These are phyloP conservation scores for Achroia grisella DNA, from an alignment of 1,140 invertebrate genomes.

Conservation along the genomic window DNA sequence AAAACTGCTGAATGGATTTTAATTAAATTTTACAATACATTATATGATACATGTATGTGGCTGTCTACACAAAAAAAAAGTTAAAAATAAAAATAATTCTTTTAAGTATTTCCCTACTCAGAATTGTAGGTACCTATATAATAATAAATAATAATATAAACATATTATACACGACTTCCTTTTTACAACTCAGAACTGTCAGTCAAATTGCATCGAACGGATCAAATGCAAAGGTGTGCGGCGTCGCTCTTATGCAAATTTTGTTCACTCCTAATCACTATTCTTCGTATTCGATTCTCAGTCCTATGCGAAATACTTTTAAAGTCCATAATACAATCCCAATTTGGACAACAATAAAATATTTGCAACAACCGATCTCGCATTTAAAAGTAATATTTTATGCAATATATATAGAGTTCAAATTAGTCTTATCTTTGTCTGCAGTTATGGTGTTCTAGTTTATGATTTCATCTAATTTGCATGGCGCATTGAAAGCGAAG, in stretches of 20 bases:
- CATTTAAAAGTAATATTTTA: conserved; percentile 27
- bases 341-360: conserved; percentile 38
- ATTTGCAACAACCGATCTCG: conserved; percentile 36
- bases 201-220: conserved; percentile 67
- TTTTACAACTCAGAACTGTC: conserved; percentile 55
- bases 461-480: conserved; percentile 55
- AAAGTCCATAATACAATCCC: conserved; percentile 16
- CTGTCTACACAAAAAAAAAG: no score
- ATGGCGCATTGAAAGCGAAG: conserved; percentile 61
- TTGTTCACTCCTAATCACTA: conserved; percentile 17
- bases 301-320: conserved; percentile 10
- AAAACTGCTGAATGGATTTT: no score
- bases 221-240: conserved; percentile 63
- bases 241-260: conserved; percentile 64
- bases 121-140: not conserved
- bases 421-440: conserved; percentile 5
- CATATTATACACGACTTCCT: not conserved
- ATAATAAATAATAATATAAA: not conserved
- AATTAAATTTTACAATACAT: no score
- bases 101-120: not conserved
- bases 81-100: no score
- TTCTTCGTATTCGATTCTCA: conserved; percentile 18
- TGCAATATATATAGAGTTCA: conserved; percentile 21
- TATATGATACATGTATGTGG: no score
- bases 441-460: not conserved